Evolutionary conservation across 2,113 vertebrate species (phyloP).

Genomic region (Phalacrocorax aristotelis): DNA sequence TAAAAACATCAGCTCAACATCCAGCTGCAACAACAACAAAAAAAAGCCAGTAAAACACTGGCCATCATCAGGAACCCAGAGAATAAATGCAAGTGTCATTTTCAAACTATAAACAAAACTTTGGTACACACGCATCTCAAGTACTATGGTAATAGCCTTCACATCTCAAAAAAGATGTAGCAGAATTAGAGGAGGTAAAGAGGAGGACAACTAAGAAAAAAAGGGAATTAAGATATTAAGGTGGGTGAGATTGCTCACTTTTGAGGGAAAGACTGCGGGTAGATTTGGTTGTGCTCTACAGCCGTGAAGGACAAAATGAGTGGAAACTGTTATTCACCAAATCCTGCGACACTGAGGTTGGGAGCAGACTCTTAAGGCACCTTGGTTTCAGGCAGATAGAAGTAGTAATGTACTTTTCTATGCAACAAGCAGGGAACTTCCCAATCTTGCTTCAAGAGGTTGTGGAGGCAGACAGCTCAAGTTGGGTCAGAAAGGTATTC

Average conservation of each 20-base stretch:
- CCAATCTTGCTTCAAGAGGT: background rate
- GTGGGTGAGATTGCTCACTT: background rate
- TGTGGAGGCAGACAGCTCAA: background rate
- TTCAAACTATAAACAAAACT: background rate
- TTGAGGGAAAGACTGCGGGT: background rate
- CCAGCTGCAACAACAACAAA: background rate
- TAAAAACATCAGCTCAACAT: background rate
- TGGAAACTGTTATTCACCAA: background rate
- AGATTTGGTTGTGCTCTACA: background rate
- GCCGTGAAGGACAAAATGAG: background rate
- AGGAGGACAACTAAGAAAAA: background rate
- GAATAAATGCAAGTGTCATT: background rate
- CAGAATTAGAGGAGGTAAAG: background rate
- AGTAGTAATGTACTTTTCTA: background rate
- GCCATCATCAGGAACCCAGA: background rate
- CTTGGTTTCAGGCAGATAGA: background rate
- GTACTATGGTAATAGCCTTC: background rate
- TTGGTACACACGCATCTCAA: background rate
- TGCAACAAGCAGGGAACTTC: background rate
- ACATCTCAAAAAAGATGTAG: background rate
- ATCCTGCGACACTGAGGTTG: background rate
- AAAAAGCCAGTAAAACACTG: background rate
- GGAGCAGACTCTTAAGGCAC: background rate
- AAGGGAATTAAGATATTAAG: background rate
- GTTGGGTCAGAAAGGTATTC: background rate